phyloP scores from a whole-genome alignment of 2,888 invertebrate species.

The Meteorus colon region DNA sequence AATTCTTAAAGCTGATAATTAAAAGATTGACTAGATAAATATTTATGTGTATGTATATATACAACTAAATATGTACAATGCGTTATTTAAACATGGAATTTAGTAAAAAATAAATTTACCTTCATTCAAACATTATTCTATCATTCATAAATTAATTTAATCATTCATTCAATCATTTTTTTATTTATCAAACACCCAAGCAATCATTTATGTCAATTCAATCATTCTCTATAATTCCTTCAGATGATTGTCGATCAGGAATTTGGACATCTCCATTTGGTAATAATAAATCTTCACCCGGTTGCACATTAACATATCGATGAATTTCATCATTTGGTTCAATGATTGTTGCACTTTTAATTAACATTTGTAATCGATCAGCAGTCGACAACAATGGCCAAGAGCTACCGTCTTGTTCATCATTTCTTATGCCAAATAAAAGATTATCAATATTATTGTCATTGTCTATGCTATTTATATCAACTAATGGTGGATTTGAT shows the following conservation, averaged over 20 bases:
- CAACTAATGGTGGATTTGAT: slow-evolving; percentile 53
- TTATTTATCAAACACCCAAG: slow-evolving; percentile 56
- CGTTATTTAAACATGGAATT: neutral
- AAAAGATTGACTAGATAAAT: too few relatives aligned
- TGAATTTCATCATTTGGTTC: slow-evolving; percentile 39
- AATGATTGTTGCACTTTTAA: slow-evolving; percentile 12
- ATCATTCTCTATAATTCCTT: slow-evolving; percentile 43
- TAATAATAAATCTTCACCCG: slow-evolving; percentile 47
- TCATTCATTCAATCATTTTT: neutral
- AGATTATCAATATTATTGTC: neutral
- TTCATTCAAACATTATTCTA: too few relatives aligned
- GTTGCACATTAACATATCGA: slow-evolving; percentile 64
- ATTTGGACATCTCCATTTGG: slow-evolving; percentile 47
- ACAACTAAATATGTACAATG: too few relatives aligned
- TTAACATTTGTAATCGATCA: slow-evolving; percentile 29
- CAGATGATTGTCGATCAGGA: slow-evolving; percentile 46
- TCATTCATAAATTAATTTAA: neutral
- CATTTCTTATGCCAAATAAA: slow-evolving; percentile 1
- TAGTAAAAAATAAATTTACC: neutral
- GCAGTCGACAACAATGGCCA: slow-evolving; percentile 39
- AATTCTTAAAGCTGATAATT: too few relatives aligned
- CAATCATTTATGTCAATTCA: slow-evolving; percentile 50
- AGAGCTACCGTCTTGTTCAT: slow-evolving; percentile 41
- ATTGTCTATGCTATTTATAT: slow-evolving; percentile 46
- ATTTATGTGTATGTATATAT: too few relatives aligned